Evolutionary conservation across 2,113 vertebrate genomes (phyloP).

Genomic region (Drymodes brunneopygia): DNA sequence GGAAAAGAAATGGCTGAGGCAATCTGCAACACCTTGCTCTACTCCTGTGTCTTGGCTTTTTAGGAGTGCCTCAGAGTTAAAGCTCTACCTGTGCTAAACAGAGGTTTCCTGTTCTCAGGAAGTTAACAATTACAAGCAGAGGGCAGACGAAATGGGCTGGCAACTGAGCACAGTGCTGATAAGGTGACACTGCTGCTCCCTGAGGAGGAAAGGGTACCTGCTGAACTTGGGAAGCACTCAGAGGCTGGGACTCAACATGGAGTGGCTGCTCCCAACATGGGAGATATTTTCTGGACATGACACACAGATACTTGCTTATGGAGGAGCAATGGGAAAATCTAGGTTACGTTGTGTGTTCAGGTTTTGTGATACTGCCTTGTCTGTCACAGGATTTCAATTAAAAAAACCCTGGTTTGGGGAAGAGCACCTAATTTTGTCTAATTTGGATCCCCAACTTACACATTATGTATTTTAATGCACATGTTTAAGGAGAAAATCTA

Average conservation of each 20-base stretch:
- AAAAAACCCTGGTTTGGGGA: background rate
- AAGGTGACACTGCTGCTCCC: background rate
- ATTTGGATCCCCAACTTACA: background rate
- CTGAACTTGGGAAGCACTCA: background rate
- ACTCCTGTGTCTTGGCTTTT: background rate
- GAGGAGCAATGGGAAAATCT: background rate
- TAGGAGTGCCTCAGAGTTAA: constrained; percentile 6
- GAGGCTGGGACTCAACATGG: background rate
- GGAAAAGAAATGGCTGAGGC: background rate
- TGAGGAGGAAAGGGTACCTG: background rate
- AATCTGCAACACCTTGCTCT: background rate
- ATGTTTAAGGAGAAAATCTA: background rate
- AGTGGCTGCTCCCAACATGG: background rate
- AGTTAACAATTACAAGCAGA: constrained; percentile 68
- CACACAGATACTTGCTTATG: background rate
- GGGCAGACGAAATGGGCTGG: constrained; percentile 42
- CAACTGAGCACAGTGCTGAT: background rate
- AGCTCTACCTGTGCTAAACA: constrained; percentile 40
- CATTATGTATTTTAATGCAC: background rate
- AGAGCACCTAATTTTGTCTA: background rate
- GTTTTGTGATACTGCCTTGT: background rate
- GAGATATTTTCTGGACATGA: background rate
- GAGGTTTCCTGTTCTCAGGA: constrained; percentile 62
- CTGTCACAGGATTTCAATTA: background rate
- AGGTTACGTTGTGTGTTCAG: accelerated